Percentiles rank a stretch among this genome's conserved stretches.
These are phyloP conservation scores for Porites divaricata DNA, from an alignment of 92 coral and sea anemone species.

Conservation along the genomic window DNA sequence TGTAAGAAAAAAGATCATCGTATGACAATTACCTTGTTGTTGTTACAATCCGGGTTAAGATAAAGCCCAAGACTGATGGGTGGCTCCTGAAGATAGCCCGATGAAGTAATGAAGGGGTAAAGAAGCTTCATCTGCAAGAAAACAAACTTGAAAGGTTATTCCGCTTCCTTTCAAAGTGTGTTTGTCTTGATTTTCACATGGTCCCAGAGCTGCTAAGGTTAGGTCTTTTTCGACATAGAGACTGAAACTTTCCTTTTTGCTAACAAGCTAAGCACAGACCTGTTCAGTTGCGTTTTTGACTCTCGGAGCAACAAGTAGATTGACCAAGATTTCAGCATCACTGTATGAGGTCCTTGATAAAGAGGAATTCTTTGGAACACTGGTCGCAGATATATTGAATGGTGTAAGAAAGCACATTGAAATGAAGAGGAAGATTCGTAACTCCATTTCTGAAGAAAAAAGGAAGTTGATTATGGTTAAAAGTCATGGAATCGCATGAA, in stretches of 20 bases:
- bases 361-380: constrained; percentile 7
- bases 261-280: background rate
- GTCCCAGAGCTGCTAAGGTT: background rate
- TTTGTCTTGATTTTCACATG: background rate
- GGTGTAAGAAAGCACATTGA: background rate
- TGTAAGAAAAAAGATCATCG: background rate
- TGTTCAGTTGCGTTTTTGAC: constrained; percentile 24
- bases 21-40: constrained; percentile 5
- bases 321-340: constrained; percentile 15
- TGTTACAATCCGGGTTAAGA: constrained; percentile 18
- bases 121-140: constrained; percentile 30
- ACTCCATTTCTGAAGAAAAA: constrained; percentile 32
- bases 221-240: background rate
- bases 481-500: background rate
- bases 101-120: constrained; percentile 25
- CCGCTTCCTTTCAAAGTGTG: background rate
- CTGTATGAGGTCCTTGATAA: background rate
- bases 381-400: background rate
- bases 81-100: constrained; percentile 20
- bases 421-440: background rate
- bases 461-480: background rate
- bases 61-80: constrained; percentile 28
- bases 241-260: background rate
- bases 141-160: background rate
- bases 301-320: constrained; percentile 10